Conservation (phyloP, 2,113 vertebrate genomes). For the Salvelinus namaycush region DNA sequence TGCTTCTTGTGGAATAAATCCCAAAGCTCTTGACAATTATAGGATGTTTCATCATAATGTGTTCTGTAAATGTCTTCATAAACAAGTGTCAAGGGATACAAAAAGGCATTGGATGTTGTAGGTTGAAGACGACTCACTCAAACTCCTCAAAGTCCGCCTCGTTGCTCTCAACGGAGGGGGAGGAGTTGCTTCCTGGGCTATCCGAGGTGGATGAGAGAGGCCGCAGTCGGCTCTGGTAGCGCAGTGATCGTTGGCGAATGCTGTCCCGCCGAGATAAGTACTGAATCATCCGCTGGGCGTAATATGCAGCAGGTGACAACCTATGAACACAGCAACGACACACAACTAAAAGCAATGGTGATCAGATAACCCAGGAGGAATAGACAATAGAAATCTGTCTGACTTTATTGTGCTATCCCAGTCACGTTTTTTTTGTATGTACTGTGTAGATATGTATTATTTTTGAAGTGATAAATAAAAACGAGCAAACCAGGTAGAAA, state of each 20-base stretch:
- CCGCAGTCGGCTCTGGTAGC: constrained; percentile 93
- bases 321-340: constrained; percentile 63
- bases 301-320: constrained; percentile 96
- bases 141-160: constrained; percentile 97
- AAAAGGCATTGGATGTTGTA: not conserved
- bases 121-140: constrained; percentile 81
- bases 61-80: not conserved
- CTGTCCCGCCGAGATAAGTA: constrained; percentile 97
- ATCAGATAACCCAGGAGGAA: not conserved
- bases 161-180: constrained; percentile 84
- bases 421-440: no score
- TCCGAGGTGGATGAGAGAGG: constrained; percentile 82
- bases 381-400: not conserved
- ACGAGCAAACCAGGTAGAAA: not conserved
- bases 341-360: not conserved
- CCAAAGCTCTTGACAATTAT: no score
- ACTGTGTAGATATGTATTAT: no score
- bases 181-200: constrained; percentile 79
- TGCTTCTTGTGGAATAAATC: no score
- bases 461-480: not conserved
- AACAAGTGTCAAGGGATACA: not conserved
- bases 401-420: no score
- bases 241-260: constrained; percentile 93
- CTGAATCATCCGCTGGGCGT: constrained; percentile 99
- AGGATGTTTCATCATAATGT: no score